Evolutionary conservation across 1,140 invertebrate genomes (phyloP), one percentile per base, ranked within the genome.

Genomic region (Euura saliciscinereae): DNA sequence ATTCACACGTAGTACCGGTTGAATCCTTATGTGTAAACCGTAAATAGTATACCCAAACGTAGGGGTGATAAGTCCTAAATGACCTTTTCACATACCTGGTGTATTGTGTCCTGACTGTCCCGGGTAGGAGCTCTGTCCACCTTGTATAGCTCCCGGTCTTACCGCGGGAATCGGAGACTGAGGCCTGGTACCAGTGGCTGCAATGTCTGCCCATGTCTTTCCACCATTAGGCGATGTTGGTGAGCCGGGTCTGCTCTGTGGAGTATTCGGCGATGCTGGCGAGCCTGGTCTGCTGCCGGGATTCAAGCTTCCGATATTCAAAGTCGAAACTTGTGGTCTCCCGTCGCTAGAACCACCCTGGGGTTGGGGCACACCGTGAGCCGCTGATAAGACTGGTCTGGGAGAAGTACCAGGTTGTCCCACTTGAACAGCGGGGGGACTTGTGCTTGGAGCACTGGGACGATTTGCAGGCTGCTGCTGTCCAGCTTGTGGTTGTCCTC

Each of bases 191-290:
- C 78, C 80, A 66, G 69, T 65, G 8, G 72, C 75, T 1, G 80
- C 83, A 7, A 85, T 69, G 5, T 84, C 75, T 4, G 84, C 83
- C 81, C 83, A 87, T 8, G 75, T 78, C 67, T 72, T 78, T n/a
- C 70, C 71, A 68, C 74, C 78, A 5, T 71, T 66, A 42, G 68
- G 2, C 11, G 71, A 67, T 67, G 28, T 46, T 66, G 71, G 70
- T 65, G 67, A 64, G 65, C 44, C 72, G 6, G 72, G 74, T 68
- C 65, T 76, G 28, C 44, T 73, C 43, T 45, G 71, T n/a, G 42
- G 13, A 4, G 0, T 66, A 6, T 65, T 1, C 11, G 71, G 65
- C 1, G 68, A 43, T 8, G 70, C 68, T 5, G 67, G 10, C 7
- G n/a, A 28, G 5, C 45, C 44, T 2, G 44, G 2, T 66, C 73